Evolutionary conservation across 2,113 vertebrate genomes (phyloP).

Genomic region (Fregata magnificens): DNA sequence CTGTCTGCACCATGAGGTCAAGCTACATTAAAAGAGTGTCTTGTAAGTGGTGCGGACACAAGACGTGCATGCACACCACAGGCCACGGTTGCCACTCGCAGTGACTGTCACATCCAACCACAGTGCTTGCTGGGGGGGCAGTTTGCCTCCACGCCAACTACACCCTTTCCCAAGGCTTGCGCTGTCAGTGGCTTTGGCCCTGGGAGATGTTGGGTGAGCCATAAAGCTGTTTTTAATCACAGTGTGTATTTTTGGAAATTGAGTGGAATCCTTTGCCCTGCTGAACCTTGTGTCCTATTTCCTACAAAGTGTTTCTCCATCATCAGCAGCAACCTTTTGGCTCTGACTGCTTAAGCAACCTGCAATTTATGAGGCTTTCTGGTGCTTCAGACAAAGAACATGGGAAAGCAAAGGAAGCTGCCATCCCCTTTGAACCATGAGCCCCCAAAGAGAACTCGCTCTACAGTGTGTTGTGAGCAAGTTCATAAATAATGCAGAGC

Average conservation of each 20-base stretch:
- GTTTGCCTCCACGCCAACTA: accelerated
- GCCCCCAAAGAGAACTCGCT: background rate
- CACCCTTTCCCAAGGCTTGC: background rate
- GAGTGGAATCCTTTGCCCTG: background rate
- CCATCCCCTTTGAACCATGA: background rate
- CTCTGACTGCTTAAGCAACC: background rate
- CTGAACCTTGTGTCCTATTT: background rate
- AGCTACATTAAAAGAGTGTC: background rate
- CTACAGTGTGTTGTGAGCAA: background rate
- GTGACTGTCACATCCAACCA: background rate
- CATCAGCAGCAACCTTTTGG: background rate
- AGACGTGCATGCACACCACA: accelerated
- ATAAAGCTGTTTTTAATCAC: background rate
- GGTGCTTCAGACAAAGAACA: background rate
- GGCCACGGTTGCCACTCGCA: background rate
- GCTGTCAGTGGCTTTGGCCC: background rate
- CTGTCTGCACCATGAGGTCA: background rate
- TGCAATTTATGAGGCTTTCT: background rate
- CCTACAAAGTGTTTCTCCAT: background rate
- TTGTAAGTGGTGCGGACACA: background rate
- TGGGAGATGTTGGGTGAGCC: background rate
- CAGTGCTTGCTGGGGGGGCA: background rate
- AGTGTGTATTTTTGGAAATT: background rate
- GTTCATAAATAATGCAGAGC: background rate
- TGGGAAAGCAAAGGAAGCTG: background rate